Percentiles rank a stretch among this genome's conserved stretches.
These are phyloP conservation scores for Upupa epops DNA, from an alignment of 2,113 vertebrate genomes.

Conservation along the genomic window DNA sequence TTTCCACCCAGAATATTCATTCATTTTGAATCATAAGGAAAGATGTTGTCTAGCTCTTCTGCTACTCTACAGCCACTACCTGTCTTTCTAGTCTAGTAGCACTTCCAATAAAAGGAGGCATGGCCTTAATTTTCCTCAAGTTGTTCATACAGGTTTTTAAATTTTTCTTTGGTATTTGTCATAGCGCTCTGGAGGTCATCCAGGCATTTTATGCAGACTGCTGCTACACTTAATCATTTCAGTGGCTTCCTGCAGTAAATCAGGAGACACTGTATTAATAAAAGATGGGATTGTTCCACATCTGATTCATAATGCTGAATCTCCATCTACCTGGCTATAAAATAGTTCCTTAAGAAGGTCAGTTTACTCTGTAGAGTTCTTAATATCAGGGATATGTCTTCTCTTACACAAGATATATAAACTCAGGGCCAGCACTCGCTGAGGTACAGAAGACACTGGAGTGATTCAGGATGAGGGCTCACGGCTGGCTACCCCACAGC, in stretches of 20 bases:
- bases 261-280: slow-evolving; percentile 55
- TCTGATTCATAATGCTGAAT: slow-evolving; percentile 36
- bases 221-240: slow-evolving; percentile 54
- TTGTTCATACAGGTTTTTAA: slow-evolving; percentile 11
- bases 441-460: background rate
- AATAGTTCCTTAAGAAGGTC: slow-evolving; percentile 41
- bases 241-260: slow-evolving; percentile 59
- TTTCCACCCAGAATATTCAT: background rate
- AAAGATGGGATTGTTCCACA: slow-evolving; percentile 51
- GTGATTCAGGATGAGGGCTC: background rate
- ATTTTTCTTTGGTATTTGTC: slow-evolving; percentile 46
- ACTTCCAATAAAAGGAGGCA: slow-evolving; percentile 33
- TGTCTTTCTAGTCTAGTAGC: slow-evolving; percentile 6
- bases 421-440: background rate
- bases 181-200: slow-evolving; percentile 39
- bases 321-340: slow-evolving; percentile 15
- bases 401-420: background rate
- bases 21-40: background rate
- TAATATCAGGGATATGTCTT: background rate
- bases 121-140: slow-evolving; percentile 28
- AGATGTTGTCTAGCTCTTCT: background rate
- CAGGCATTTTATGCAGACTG: slow-evolving; percentile 53
- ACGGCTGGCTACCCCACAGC: background rate
- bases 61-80: background rate
- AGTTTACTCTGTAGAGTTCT: slow-evolving; percentile 30